Evolutionary conservation across 2,888 invertebrate genomes (phyloP).

Genomic region (Allygus modestus): DNA sequence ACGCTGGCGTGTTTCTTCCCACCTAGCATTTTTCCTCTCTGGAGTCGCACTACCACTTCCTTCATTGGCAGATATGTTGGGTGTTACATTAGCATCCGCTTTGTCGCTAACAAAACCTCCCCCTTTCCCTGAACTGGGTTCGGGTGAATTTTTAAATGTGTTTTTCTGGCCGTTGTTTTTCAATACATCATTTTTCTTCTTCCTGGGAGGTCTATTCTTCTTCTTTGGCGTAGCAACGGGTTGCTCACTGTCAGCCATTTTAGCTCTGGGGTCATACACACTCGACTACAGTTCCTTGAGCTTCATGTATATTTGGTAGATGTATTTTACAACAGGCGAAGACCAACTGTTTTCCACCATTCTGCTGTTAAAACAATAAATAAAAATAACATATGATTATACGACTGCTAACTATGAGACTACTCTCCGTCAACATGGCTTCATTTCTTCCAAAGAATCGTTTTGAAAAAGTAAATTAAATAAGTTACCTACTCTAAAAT

Average conservation of each 20-base stretch:
- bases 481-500: no score
- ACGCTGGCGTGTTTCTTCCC: background rate
- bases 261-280: background rate
- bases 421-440: no score
- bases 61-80: slow-evolving; percentile 25
- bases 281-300: background rate
- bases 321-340: no score
- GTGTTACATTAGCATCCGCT: background rate
- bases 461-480: no score
- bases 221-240: slow-evolving; percentile 8
- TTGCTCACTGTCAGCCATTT: slow-evolving; percentile 1
- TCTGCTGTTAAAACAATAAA: no score
- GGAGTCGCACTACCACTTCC: background rate
- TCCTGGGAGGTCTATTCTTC: background rate
- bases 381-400: no score
- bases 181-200: slow-evolving; percentile 13
- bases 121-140: background rate
- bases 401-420: no score
- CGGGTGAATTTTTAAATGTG: background rate
- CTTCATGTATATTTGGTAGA: no score
- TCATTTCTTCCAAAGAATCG: no score
- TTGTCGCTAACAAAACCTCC: background rate
- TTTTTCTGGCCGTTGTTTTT: background rate
- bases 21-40: background rate
- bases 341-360: no score